A percentile compares a stretch with the other conserved stretches of the same genome.
Evolutionary conservation across 2,797 vertebrate species (phyloP).

Genomic region (Phalanger gymnotis): DNA sequence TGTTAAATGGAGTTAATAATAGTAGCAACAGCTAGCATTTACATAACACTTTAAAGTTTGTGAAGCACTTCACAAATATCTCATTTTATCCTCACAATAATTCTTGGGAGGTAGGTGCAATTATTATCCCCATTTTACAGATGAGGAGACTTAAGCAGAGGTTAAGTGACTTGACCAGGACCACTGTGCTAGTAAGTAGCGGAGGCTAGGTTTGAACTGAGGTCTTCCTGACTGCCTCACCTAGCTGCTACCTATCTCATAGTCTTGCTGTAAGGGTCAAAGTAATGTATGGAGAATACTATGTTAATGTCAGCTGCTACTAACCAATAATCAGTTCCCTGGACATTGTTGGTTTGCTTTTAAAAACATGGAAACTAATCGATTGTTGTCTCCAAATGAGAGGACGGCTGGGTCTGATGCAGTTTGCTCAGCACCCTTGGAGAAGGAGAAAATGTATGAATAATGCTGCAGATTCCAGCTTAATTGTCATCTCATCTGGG

Average conservation of each 20-base stretch:
- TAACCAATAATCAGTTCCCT: slow-evolving; percentile 30
- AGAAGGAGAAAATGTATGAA: neutral
- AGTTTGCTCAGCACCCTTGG: neutral
- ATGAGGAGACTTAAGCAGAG: neutral
- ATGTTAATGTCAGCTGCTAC: neutral
- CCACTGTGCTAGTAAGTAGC: neutral
- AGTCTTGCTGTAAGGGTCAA: neutral
- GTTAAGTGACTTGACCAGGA: neutral
- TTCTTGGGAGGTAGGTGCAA: neutral
- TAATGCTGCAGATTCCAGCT: slow-evolving; percentile 40
- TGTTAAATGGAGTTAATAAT: neutral
- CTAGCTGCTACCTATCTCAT: neutral
- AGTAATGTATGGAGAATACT: neutral
- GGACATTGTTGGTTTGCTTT: slow-evolving; percentile 17
- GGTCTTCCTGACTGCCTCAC: neutral
- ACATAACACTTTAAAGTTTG: neutral
- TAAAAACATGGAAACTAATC: slow-evolving; percentile 45
- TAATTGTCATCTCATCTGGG: slow-evolving; percentile 28
- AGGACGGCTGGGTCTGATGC: neutral
- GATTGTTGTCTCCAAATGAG: slow-evolving; percentile 35
- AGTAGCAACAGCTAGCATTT: neutral
- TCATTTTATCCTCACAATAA: neutral
- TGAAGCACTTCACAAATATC: neutral
- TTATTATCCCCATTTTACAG: neutral
- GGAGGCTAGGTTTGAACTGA: neutral